Evolutionary conservation across 1,140 invertebrate species (phyloP), one percentile per base, ranked within the genome.

Genomic region (Varroa destructor): DNA sequence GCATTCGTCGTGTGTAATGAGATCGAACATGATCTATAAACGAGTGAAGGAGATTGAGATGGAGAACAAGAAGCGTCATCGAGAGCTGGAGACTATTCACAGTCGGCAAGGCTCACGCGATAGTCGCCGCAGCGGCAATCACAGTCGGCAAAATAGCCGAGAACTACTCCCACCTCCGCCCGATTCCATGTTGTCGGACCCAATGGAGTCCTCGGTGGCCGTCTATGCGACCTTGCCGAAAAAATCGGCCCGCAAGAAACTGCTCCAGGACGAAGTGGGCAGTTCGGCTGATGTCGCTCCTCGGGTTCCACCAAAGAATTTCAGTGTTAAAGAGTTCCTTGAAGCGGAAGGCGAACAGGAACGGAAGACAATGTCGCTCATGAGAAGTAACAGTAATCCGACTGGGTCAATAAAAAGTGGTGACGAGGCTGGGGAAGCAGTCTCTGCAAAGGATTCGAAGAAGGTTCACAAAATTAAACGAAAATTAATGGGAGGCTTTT

Each of bases 1-100:
- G 77, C 90, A 94, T 78, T 94, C 93, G 76, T 90, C 89, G 37
- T 95, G 91, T 78, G 86, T 95, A 0, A 90, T 95, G 87, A 84
- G 90, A 73, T 87, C 88, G 0, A 83, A 90, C 56, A 90, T 88
- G 78, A 82, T 96, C 10, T 89, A 94, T 75, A 84, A 88, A 36
- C 83, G 88, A 75, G 87, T 89, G 77, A 75, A 77, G 43, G 76
- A 77, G 64, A 58, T 73, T 6, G 76, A 77, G 72, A 72, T 58
- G 2, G 73, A 73, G 51, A 72, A 74, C 43, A 73, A 73, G n/a
- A 72, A 74, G 71, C 72, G 71, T 25, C 70, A 75, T 14, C 74
- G 75, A 70, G 74, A 75, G 46, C 8, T 43, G 3, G 37, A 36
- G 56, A 61, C 43, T 55, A 75, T 71, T 54, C 1, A 80, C 71